Evolutionary conservation across 2,888 invertebrate genomes (phyloP).

Genomic region (Geotrupes spiniger): DNA sequence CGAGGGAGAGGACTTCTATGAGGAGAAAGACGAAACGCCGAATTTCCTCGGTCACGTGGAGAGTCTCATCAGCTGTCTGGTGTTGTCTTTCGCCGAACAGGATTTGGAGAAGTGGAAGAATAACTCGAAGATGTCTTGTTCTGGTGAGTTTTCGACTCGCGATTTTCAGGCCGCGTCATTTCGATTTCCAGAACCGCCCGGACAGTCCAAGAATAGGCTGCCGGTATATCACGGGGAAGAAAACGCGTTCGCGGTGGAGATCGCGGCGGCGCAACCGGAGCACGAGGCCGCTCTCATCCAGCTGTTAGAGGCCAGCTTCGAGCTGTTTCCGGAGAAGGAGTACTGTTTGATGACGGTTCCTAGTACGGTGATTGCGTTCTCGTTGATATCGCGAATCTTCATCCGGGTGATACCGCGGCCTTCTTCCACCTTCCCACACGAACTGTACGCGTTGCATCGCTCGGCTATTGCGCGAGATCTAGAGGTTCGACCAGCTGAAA

Average conservation of each 20-base stretch:
- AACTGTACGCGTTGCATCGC: conserved; percentile 50
- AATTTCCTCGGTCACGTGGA: conserved; percentile 2
- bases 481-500: conserved; percentile 2
- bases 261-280: conserved; percentile 57
- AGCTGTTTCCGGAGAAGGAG: conserved; percentile 62
- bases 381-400: conserved; percentile 44
- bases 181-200: conserved; percentile 4
- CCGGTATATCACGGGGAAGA: conserved; percentile 44
- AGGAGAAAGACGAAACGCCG: conserved; percentile 4
- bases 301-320: conserved; percentile 64
- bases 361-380: conserved; percentile 52
- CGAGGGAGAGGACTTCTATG: background rate
- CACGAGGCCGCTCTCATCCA: conserved; percentile 57
- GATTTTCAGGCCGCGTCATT: too few species aligned
- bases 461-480: conserved; percentile 36
- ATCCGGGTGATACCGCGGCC: conserved; percentile 41
- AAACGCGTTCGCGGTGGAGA: conserved; percentile 63
- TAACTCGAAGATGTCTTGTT: background rate
- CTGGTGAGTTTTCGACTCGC: background rate
- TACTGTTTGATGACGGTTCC: conserved; percentile 63
- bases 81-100: conserved; percentile 4
- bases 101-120: background rate
- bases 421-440: conserved; percentile 46
- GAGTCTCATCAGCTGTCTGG: conserved; percentile 5
- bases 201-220: conserved; percentile 14